Evolutionary conservation across 2,888 invertebrate species (phyloP), one percentile per base, ranked within the genome.

Genomic region (Sipha maydis): DNA sequence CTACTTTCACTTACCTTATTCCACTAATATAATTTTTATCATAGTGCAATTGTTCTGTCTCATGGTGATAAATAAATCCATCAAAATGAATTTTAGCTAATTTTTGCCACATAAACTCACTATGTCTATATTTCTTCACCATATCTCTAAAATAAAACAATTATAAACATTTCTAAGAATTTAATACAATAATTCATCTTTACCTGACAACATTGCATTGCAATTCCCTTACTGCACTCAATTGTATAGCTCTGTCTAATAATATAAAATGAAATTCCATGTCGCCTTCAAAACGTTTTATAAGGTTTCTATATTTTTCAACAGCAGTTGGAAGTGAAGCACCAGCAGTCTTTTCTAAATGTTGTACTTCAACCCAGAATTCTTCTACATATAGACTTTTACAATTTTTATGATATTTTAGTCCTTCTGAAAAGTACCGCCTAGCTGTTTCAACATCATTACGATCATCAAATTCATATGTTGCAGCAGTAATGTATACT

Each of bases 391-490:
- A 82, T 25, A 88, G 19, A n/a, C 34, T 82, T 88, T 88, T 88
- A 61, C 80, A 88, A 48, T 88, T 80, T 41, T 41, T 34, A 38
- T 88, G 88, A 82, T 88, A 61, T 31, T 88, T 80, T 19, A 80
- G 67, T n/a, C 88, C 88, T 75, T 88, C 73, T 5, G 56, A n/a
- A 75, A 80, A 88, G 67, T 82, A 88, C 48, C 41, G 41, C 48
- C 88, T 73, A 67, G 88, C 88, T 19, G 56, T 25, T 76, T 88
- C 82, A 48, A 88, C 61, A 75, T 88, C 48, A 7, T 80, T 88
- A 34, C 88, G 73, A n/a, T 88, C 88, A 67, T 88, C 88, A 88
- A 88, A 88, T 82, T 80, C 88, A 67, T 80, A 88, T 3, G 56
- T 80, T 67, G 88, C 88, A 31, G 88, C 88, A 73, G 75, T 88